Evolutionary conservation across 2,797 vertebrate species (phyloP).

Genomic region (Sebastes steindachneri): DNA sequence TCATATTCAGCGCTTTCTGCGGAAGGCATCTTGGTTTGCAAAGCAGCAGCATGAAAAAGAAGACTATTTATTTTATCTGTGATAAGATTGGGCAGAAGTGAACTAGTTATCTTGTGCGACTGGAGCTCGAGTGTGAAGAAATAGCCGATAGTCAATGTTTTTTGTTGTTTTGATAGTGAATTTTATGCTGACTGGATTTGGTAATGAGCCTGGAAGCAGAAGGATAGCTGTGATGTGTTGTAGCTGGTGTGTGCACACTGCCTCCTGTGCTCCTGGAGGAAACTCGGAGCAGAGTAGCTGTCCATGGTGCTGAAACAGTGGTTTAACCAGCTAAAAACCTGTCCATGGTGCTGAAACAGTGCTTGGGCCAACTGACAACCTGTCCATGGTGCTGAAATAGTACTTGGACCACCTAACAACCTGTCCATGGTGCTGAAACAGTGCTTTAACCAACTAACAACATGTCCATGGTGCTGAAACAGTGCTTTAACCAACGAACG

Average conservation of each 20-base stretch:
- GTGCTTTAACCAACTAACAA: rapidly evolving
- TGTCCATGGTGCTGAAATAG: neutral
- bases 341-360: too few species aligned
- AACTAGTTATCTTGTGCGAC: neutral
- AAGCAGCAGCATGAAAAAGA: neutral
- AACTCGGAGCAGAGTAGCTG: conserved; percentile 22
- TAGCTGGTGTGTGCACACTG: neutral
- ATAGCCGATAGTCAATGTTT: neutral
- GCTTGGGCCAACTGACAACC: rapidly evolving
- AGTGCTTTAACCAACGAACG: neutral
- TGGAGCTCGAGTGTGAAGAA: neutral
- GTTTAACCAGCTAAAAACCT: rapidly evolving
- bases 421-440: rapidly evolving
- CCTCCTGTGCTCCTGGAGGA: conserved; percentile 21
- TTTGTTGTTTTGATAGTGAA: conserved; percentile 4
- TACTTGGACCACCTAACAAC: rapidly evolving
- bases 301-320: neutral
- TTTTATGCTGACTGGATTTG: conserved; percentile 23
- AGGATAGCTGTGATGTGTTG: neutral
- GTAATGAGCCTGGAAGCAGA: conserved; percentile 26
- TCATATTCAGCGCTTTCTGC: neutral
- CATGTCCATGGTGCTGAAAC: neutral
- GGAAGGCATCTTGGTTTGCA: neutral
- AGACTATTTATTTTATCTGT: neutral
- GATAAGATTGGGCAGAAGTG: neutral